phyloP scores from a whole-genome alignment of 2,888 invertebrate species.

The Fissipunctia ypsillon region DNA sequence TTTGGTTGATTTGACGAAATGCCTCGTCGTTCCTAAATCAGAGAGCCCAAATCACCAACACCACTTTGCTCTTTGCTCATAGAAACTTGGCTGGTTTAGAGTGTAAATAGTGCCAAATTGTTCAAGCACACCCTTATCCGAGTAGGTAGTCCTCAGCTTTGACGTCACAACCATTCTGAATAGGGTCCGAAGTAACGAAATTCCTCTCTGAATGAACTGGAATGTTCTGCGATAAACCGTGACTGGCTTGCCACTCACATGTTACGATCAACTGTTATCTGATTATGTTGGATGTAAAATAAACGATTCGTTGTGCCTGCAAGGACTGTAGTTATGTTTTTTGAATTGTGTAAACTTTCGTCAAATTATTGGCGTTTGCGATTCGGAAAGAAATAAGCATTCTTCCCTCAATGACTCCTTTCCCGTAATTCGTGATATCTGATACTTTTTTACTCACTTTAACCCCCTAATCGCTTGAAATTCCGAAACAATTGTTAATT shows the following conservation, averaged over 20 bases:
- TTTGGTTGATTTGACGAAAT: too few species aligned
- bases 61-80: neutral
- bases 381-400: neutral
- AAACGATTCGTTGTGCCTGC: slow-evolving; percentile 16
- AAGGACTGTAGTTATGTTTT: neutral
- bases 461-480: neutral
- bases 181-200: neutral
- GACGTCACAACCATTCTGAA: slow-evolving; percentile 1
- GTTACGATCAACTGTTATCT: slow-evolving; percentile 14
- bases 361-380: neutral
- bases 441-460: neutral
- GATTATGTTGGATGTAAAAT: slow-evolving; percentile 5
- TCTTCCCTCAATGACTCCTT: neutral
- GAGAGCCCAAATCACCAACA: neutral
- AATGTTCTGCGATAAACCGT: slow-evolving; percentile 15
- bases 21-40: neutral
- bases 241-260: slow-evolving; percentile 13
- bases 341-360: neutral
- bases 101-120: slow-evolving; percentile 1
- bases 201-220: slow-evolving; percentile 12
- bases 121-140: neutral
- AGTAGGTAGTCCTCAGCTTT: neutral
- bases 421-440: neutral
- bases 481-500: neutral
- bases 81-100: neutral